Conservation (phyloP, 2,888 invertebrate species). For the Trissolcus brochymenae region DNA sequence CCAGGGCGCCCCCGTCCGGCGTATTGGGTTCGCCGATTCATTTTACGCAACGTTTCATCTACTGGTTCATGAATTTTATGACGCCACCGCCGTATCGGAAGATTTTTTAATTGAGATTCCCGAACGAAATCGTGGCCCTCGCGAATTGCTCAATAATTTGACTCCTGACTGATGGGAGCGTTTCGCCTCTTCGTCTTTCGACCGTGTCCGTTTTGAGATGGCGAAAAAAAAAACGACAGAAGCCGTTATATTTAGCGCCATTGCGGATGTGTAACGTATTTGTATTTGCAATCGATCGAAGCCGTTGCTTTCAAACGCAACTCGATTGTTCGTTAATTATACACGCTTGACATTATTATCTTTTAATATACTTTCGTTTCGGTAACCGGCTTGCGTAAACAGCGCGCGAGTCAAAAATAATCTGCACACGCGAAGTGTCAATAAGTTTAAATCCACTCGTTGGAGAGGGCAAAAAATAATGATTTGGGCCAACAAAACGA, state of each 20-base stretch:
- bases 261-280: slow-evolving; percentile 1
- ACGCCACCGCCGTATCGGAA: slow-evolving; percentile 57
- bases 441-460: neutral
- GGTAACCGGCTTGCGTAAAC: slow-evolving; percentile 10
- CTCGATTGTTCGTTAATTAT: slow-evolving; percentile 21
- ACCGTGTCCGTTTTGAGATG: slow-evolving; percentile 14
- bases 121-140: slow-evolving; percentile 41
- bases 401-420: too few species aligned
- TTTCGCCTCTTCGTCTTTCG: slow-evolving; percentile 22
- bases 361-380: slow-evolving; percentile 6
- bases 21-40: slow-evolving; percentile 73
- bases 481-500: slow-evolving; percentile 27
- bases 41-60: slow-evolving; percentile 73
- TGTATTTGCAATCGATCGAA: slow-evolving; percentile 9
- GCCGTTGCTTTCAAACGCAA: neutral
- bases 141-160: slow-evolving; percentile 53
- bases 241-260: neutral
- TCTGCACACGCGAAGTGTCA: slow-evolving; percentile 1
- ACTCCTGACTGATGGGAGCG: slow-evolving; percentile 47
- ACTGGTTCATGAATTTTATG: slow-evolving; percentile 58
- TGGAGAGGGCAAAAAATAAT: neutral
- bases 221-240: slow-evolving; percentile 7
- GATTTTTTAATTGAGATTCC: slow-evolving; percentile 61
- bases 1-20: slow-evolving; percentile 52
- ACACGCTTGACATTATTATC: slow-evolving; percentile 26